These are phyloP conservation scores for Coilia nasus DNA, from an alignment of 2,797 vertebrate species.

Conservation along the genomic window DNA sequence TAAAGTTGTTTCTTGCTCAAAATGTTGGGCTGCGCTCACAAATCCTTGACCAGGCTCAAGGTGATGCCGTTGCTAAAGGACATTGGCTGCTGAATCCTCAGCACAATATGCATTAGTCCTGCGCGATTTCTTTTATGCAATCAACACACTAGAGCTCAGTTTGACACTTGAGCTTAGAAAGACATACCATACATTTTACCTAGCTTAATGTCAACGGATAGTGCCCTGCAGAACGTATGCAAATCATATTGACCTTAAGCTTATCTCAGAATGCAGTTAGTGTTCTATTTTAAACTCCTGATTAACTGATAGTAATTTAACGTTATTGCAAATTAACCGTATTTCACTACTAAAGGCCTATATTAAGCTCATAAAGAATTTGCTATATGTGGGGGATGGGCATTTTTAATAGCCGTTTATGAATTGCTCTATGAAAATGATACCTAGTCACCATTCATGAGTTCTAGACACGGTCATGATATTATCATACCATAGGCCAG, in stretches of 20 bases:
- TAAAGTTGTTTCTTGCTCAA: no score
- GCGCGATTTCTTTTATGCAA: neutral
- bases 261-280: neutral
- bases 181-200: neutral
- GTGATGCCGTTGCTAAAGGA: neutral
- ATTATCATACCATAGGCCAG: neutral
- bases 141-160: neutral
- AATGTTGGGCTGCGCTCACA: no score
- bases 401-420: no score
- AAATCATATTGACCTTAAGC: neutral
- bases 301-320: neutral
- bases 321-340: neutral
- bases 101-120: neutral
- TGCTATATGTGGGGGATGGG: no score
- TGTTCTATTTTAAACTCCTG: neutral
- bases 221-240: neutral
- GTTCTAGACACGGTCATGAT: neutral
- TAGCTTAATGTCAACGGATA: neutral
- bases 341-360: no score
- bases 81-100: neutral
- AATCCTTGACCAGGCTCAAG: neutral
- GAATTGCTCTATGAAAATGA: no score
- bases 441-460: no score
- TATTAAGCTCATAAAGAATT: no score
- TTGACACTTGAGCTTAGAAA: no score